A percentile compares a stretch with the other conserved stretches of the same genome.
phyloP scores from a whole-genome alignment of 2,888 invertebrate species.

The Acronicta aceris region DNA sequence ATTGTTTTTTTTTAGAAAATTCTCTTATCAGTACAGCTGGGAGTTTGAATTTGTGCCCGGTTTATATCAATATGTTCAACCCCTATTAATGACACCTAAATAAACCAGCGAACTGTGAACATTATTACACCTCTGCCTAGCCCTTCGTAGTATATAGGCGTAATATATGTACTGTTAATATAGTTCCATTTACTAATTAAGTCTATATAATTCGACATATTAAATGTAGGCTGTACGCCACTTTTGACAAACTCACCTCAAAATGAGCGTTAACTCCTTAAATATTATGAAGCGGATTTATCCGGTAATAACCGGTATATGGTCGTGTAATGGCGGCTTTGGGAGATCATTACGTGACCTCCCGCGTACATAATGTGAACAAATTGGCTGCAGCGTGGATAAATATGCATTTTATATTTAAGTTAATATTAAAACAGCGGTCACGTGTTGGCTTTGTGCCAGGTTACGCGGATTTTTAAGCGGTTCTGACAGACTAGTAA shows the following conservation, averaged over 20 bases:
- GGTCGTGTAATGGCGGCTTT: constrained; percentile 51
- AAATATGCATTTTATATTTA: constrained; percentile 48
- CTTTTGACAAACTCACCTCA: constrained; percentile 27
- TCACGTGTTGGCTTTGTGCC: constrained; percentile 40
- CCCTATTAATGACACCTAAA: too few species aligned
- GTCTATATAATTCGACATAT: too few species aligned
- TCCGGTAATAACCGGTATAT: constrained; percentile 47
- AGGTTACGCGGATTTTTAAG: constrained; percentile 30
- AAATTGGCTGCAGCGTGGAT: constrained; percentile 48
- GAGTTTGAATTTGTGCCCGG: too few species aligned
- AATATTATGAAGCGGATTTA: constrained; percentile 57
- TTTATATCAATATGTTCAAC: too few species aligned
- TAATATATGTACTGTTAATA: too few species aligned
- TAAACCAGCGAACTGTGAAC: too few species aligned
- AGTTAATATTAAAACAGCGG: constrained; percentile 34
- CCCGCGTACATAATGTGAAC: constrained; percentile 37
- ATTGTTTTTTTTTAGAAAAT: too few species aligned
- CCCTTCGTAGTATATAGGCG: too few species aligned
- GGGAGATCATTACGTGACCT: constrained; percentile 59
- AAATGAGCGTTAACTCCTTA: constrained; percentile 55
- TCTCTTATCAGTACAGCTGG: too few species aligned
- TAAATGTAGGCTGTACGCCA: neutral
- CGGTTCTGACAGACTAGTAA: constrained; percentile 15
- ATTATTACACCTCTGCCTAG: too few species aligned
- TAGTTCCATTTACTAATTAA: too few species aligned